phyloP scores from a whole-genome alignment of 2,113 vertebrate genomes.

The Etheostoma cragini region DNA sequence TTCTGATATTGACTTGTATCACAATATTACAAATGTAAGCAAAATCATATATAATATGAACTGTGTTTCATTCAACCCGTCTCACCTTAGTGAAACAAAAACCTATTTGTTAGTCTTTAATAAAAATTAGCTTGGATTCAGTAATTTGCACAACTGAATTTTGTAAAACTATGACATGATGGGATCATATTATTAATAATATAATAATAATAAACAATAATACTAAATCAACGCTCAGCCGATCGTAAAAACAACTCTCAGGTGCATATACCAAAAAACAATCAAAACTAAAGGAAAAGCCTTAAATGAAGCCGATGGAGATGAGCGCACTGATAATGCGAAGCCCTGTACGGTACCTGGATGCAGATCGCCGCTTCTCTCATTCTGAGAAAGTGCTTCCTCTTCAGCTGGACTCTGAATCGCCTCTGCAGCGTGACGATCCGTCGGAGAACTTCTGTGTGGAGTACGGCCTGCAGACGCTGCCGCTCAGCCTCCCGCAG shows the following conservation, averaged over 20 bases:
- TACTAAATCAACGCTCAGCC: not conserved
- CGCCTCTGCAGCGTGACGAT: constrained; percentile 89
- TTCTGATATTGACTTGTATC: not conserved
- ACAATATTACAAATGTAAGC: not conserved
- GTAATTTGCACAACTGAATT: not conserved
- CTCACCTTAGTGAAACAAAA: not conserved
- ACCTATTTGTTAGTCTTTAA: not conserved
- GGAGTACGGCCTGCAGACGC: constrained; percentile 90
- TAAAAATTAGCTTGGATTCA: not conserved
- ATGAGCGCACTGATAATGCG: constrained; percentile 12
- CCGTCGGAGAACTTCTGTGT: constrained; percentile 90
- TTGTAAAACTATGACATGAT: not conserved
- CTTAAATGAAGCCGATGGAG: not conserved
- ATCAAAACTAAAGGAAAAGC: not conserved
- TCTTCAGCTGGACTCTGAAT: constrained; percentile 88
- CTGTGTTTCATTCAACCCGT: not conserved
- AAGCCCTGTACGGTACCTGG: constrained; percentile 86
- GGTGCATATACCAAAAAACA: not conserved
- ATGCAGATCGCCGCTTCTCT: constrained; percentile 86
- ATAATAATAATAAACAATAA: not conserved
- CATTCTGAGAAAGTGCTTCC: constrained; percentile 89
- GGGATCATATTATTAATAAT: not conserved
- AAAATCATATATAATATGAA: not conserved
- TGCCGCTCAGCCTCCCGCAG: constrained; percentile 92
- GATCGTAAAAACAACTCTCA: not conserved